Base-by-base conservation (phyloP, 2,888 invertebrate species). In the Lepidonotus clava region DNA sequence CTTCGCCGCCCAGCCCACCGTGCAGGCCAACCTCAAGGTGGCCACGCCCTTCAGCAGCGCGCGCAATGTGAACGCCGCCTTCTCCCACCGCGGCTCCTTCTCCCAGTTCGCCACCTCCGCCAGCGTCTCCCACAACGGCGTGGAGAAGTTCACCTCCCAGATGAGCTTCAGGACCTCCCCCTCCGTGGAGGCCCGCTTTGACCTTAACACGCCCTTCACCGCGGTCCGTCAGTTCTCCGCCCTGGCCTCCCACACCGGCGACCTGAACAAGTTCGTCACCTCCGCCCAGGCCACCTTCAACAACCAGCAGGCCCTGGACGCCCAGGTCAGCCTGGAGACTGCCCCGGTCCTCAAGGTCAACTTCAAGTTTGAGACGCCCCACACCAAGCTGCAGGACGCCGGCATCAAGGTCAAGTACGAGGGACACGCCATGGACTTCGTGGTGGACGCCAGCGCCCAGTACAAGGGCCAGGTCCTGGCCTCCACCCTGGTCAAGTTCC, bases 341-440 rank as follows among this genome's bases (percentile, higher is more conserved):
- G n/a, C 83, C 5, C 53, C 53, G 11, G 53, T 46, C 8, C 34
- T 40, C 18, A 51, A 83, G 51, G 36, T 34, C 8, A 34, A 46
- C 53, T 51, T 53, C 83, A 83, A 83, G 51, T 34, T 53, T 38
- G 83, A 83, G n/a, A 83, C 53, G 8, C 46, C 51, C 1, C 53
- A 24, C 21, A 53, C 83, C 2, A 83, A 83, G 34, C 51, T 46
- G 8, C 53, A 84, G 32, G 61, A 61, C 38, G 51, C 51, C 56
- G 84, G 40, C 24, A 56, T 61, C 84, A 61, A 34, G 32, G 61
- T 56, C 61, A 84, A 56, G 36, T 56, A 84, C 41, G 32, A 61
- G 40, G 84, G 84, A 84, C 53, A 51, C n/a, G 56, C 32, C 32
- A 84, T 56, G 84, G 51, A 84, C 84, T 84, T 84, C 36, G 34